Percentiles rank a stretch among this genome's conserved stretches.
Evolutionary conservation across 2,113 vertebrate species (phyloP).

Genomic region (Misgurnus mizolepis): DNA sequence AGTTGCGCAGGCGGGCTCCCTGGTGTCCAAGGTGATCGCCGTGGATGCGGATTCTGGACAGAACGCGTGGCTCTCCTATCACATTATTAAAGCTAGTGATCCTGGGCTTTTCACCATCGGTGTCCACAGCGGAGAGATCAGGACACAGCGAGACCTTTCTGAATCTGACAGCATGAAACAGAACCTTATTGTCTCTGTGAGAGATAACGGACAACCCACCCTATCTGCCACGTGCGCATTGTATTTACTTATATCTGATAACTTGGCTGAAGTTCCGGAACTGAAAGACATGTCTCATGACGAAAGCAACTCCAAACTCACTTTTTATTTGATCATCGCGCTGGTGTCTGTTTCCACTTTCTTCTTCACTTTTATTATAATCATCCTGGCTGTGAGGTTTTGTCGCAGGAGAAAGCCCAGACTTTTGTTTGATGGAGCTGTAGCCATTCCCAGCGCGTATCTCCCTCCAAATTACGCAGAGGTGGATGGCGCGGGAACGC

Average conservation of each 20-base stretch:
- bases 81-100: slow-evolving; percentile 64
- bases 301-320: slow-evolving; percentile 19
- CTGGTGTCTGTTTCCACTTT: slow-evolving; percentile 1
- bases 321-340: background rate
- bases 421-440: slow-evolving; percentile 1
- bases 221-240: slow-evolving; percentile 54
- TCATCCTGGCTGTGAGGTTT: background rate
- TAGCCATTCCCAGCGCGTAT: background rate
- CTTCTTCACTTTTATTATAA: background rate
- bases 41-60: slow-evolving; percentile 68
- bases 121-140: slow-evolving; percentile 65
- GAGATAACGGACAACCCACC: slow-evolving; percentile 55
- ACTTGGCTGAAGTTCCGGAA: slow-evolving; percentile 62
- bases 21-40: slow-evolving; percentile 78
- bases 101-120: slow-evolving; percentile 63
- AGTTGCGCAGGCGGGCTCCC: slow-evolving; percentile 68
- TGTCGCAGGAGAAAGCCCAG: slow-evolving; percentile 2
- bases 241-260: slow-evolving; percentile 65
- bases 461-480: slow-evolving; percentile 3
- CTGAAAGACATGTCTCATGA: slow-evolving; percentile 55
- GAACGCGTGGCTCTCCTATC: slow-evolving; percentile 65
- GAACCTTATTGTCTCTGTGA: slow-evolving; percentile 52
- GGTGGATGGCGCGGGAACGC: background rate
- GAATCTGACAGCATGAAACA: slow-evolving; percentile 61
- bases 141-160: slow-evolving; percentile 62